phyloP scores from a whole-genome alignment of 1,140 invertebrate species.

The Belonocnema kinseyi region DNA sequence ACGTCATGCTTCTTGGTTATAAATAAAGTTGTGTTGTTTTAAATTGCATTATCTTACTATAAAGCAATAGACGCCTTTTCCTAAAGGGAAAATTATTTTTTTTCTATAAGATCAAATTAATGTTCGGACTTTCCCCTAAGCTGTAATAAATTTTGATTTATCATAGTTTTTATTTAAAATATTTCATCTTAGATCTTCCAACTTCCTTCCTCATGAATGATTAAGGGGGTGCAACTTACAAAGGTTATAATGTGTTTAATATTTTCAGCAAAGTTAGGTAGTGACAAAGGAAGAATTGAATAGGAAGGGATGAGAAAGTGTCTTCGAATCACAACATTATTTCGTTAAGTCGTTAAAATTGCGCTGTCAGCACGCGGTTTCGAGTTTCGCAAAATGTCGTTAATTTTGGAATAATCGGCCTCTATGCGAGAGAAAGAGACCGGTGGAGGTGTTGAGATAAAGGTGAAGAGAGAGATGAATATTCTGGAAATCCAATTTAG shows the following conservation, averaged over 20 bases:
- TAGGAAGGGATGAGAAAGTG: too few relatives aligned
- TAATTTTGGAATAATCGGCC: slow-evolving; percentile 58
- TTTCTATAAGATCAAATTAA: too few relatives aligned
- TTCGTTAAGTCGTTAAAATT: slow-evolving; percentile 59
- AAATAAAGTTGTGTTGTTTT: too few relatives aligned
- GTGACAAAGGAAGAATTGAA: too few relatives aligned
- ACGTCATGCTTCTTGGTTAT: too few relatives aligned
- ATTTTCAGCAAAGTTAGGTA: slow-evolving; percentile 35
- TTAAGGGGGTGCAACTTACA: slow-evolving; percentile 55
- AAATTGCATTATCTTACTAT: too few relatives aligned
- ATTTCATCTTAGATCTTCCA: too few relatives aligned
- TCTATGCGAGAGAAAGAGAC: slow-evolving; percentile 43
- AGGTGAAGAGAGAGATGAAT: background rate
- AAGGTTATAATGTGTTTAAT: slow-evolving; percentile 44
- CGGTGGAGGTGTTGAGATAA: background rate
- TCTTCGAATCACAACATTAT: slow-evolving; percentile 30
- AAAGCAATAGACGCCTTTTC: too few relatives aligned
- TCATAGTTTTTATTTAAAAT: too few relatives aligned
- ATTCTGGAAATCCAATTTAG: slow-evolving; percentile 53
- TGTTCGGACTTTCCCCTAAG: too few relatives aligned
- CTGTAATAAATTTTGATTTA: too few relatives aligned
- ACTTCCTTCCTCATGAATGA: slow-evolving; percentile 19
- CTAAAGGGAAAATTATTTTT: too few relatives aligned
- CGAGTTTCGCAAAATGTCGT: slow-evolving; percentile 43
- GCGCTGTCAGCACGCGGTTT: slow-evolving; percentile 34